phyloP scores from a whole-genome alignment of 2,113 vertebrate genomes.

The Gnathonemus echidnorhynchus region DNA sequence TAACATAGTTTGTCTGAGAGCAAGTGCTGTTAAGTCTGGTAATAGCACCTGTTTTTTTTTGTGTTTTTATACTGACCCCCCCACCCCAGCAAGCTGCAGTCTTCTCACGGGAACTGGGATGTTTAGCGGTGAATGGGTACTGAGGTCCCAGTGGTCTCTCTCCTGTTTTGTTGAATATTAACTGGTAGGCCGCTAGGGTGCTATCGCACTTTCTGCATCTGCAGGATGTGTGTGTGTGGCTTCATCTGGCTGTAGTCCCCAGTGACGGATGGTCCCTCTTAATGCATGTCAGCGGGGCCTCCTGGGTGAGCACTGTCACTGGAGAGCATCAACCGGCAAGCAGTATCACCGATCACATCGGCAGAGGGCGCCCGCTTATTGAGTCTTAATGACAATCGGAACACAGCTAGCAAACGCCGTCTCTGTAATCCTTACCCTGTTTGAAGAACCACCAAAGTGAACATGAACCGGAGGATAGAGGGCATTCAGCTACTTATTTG shows the following conservation, averaged over 20 bases:
- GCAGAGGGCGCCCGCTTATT: neutral
- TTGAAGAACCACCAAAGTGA: neutral
- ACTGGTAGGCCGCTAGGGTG: neutral
- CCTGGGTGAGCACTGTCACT: neutral
- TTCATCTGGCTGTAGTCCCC: neutral
- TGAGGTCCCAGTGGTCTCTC: neutral
- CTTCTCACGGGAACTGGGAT: neutral
- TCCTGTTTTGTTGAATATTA: neutral
- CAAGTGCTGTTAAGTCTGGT: neutral
- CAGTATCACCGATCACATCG: neutral
- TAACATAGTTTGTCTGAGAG: neutral
- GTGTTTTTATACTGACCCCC: neutral
- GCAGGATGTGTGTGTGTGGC: neutral
- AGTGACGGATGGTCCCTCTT: neutral
- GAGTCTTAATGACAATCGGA: neutral
- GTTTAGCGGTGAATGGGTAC: neutral
- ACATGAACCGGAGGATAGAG: neutral
- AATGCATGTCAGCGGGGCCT: neutral
- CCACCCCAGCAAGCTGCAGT: neutral
- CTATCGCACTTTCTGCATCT: neutral
- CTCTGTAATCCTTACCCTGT: neutral
- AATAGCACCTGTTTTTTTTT: neutral
- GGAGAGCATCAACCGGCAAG: too few species aligned
- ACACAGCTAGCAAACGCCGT: neutral
- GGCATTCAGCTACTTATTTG: neutral